Evolutionary conservation across 2,113 vertebrate species (phyloP).

Genomic region (Aleadryas rufinucha): DNA sequence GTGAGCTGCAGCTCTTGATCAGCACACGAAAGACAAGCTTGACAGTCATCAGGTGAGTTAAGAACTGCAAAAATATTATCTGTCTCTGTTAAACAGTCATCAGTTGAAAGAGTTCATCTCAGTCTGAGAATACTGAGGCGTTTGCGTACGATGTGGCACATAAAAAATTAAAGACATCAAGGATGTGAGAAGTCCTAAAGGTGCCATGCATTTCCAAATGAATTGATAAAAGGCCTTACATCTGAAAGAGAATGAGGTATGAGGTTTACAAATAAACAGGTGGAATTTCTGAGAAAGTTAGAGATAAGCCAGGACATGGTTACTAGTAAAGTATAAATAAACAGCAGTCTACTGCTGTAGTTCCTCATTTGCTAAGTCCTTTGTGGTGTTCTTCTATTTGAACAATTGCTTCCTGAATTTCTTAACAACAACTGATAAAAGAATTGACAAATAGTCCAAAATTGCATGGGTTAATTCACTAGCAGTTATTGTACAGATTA

Average conservation of each 20-base stretch:
- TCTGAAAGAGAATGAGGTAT: conserved; percentile 71
- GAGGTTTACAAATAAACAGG: conserved; percentile 63
- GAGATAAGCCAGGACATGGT: not conserved
- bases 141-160: not conserved
- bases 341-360: not conserved
- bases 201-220: conserved; percentile 54
- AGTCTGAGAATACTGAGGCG: not conserved
- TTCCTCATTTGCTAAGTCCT: not conserved
- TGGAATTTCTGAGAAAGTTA: conserved; percentile 40
- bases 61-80: conserved; percentile 24
- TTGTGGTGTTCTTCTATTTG: conserved; percentile 18
- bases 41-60: conserved; percentile 32
- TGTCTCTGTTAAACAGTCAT: conserved; percentile 19
- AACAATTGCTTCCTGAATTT: conserved; percentile 66
- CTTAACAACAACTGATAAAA: conserved; percentile 26
- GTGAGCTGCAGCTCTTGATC: conserved; percentile 54
- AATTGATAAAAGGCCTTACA: conserved; percentile 68
- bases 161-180: conserved; percentile 64
- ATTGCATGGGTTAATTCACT: conserved; percentile 55
- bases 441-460: conserved; percentile 60
- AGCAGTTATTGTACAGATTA: conserved; percentile 53
- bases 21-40: not conserved
- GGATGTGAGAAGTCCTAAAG: conserved; percentile 57
- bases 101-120: conserved; percentile 20
- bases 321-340: conserved; percentile 30